Percentiles rank a stretch among this genome's conserved stretches.
Evolutionary conservation across 2,888 invertebrate species (phyloP).

Genomic region (Philereme transversata): DNA sequence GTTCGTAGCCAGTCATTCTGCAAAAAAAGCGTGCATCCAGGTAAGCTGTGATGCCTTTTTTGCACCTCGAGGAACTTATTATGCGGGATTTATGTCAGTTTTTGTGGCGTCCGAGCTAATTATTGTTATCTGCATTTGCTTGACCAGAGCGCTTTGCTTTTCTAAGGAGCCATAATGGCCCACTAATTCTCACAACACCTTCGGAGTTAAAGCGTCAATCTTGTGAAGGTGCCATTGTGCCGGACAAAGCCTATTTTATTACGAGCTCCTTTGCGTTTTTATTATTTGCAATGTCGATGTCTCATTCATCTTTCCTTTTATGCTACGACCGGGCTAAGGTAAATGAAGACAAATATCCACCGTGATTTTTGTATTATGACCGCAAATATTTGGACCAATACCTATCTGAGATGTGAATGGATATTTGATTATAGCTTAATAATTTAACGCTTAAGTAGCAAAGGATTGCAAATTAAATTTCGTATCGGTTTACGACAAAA

Average conservation of each 20-base stretch:
- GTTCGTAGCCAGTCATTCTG: conserved; percentile 66
- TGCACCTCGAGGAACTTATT: conserved; percentile 74
- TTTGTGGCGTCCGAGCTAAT: conserved; percentile 80
- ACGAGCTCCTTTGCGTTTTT: conserved; percentile 72
- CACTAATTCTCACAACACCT: conserved; percentile 83
- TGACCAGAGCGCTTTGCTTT: conserved; percentile 66
- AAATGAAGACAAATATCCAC: no score
- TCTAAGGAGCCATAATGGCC: conserved; percentile 77
- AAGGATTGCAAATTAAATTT: conserved; percentile 72
- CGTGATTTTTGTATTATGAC: conserved; percentile 16
- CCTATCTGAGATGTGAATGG: conserved; percentile 4
- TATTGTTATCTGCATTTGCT: conserved; percentile 82
- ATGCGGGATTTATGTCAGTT: conserved; percentile 84
- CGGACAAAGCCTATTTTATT: conserved; percentile 76
- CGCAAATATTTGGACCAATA: conserved; percentile 6
- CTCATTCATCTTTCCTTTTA: conserved; percentile 63
- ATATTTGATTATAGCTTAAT: conserved; percentile 20
- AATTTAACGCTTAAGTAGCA: conserved; percentile 53
- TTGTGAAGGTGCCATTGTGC: conserved; percentile 63
- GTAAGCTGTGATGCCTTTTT: conserved; percentile 74
- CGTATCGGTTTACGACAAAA: conserved; percentile 61
- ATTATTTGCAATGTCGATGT: conserved; percentile 70
- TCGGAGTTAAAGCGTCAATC: conserved; percentile 75
- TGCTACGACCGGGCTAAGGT: no score
- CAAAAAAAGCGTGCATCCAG: conserved; percentile 71